These are phyloP conservation scores for Microtus montanus DNA, from an alignment of 2,113 vertebrate genomes.

Conservation along the genomic window DNA sequence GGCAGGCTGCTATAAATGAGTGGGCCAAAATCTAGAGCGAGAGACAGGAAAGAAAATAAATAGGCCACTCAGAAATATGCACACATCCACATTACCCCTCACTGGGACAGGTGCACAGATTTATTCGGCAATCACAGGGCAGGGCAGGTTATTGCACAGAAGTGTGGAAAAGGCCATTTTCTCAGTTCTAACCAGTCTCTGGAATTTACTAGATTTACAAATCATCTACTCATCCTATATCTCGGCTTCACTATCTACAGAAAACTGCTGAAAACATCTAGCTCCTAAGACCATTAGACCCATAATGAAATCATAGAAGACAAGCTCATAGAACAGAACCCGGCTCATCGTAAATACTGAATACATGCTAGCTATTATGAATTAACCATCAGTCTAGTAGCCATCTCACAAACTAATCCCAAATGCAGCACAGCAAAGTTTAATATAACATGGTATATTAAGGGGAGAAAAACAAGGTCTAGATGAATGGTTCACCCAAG, in stretches of 20 bases:
- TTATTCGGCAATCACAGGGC: neutral
- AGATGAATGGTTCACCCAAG: neutral
- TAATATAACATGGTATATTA: neutral
- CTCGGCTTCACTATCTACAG: neutral
- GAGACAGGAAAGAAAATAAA: constrained; percentile 56
- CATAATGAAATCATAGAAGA: constrained; percentile 2
- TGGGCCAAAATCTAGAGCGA: constrained; percentile 43
- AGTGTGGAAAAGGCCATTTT: neutral
- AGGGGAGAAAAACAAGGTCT: neutral
- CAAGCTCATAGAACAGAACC: neutral
- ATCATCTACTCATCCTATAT: neutral
- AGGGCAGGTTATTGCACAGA: neutral
- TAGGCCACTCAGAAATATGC: constrained; percentile 20
- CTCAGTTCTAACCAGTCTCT: neutral
- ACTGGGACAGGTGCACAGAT: neutral
- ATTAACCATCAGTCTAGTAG: neutral
- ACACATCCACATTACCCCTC: neutral
- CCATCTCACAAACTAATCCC: neutral
- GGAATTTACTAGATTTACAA: neutral
- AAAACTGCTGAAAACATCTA: neutral
- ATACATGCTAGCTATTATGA: neutral
- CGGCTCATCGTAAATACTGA: neutral
- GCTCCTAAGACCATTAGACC: neutral
- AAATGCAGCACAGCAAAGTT: neutral
- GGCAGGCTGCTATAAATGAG: constrained; percentile 11